These are phyloP conservation scores for Pelobates cultripes DNA, from an alignment of 2,797 vertebrate species.

Conservation along the genomic window DNA sequence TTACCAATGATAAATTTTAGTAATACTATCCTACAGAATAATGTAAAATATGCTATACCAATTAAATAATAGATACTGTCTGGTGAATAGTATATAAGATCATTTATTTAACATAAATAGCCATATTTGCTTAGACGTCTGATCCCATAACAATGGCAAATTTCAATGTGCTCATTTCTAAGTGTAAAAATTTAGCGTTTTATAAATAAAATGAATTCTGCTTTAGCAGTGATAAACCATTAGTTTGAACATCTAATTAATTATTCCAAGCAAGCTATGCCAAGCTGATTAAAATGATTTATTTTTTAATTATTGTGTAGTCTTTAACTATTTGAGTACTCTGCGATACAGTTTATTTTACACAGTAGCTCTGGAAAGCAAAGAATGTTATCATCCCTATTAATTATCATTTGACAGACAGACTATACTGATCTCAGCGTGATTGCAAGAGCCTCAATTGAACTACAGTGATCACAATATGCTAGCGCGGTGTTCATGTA, in stretches of 20 bases:
- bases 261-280: not conserved
- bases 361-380: not conserved
- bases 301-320: not conserved
- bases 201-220: not conserved
- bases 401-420: not conserved
- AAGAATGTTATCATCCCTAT: not conserved
- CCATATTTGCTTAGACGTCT: too few species aligned
- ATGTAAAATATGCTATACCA: too few species aligned
- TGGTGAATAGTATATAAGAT: too few species aligned
- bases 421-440: not conserved
- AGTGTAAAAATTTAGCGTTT: not conserved
- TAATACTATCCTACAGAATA: too few species aligned
- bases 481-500: not conserved
- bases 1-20: too few species aligned
- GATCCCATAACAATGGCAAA: too few species aligned
- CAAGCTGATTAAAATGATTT: conserved; percentile 1
- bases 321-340: not conserved
- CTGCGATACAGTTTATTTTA: not conserved
- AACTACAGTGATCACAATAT: not conserved
- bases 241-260: not conserved
- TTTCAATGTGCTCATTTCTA: too few species aligned
- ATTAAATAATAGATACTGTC: too few species aligned
- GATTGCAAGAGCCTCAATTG: not conserved
- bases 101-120: too few species aligned
- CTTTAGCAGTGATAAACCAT: not conserved